Base-by-base conservation (phyloP, 2,113 vertebrate species). In the Grammomys dolichurus region DNA sequence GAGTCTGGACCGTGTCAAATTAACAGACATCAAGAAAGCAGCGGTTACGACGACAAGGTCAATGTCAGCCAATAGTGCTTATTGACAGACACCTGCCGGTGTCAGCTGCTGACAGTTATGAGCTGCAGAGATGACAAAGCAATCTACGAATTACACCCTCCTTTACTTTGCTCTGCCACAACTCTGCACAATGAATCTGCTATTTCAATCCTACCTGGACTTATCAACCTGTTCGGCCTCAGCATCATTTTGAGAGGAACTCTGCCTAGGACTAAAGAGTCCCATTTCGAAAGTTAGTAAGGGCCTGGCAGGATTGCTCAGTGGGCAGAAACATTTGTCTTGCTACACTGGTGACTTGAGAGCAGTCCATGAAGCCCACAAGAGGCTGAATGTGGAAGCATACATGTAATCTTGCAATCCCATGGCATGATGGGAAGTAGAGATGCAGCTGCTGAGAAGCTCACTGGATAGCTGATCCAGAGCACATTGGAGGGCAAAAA, bases 121-220 rank as follows among this genome's bases (percentile, higher is more conserved):
- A 96, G 58, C 77, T 93, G 70, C 20, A 70, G 89, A 58, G 96
- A 93, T 92, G 96, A 97, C 93, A 98, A 97, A 72, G 95, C 84
- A 90, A 46, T 87, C 56, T 72, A 93, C 90, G 93, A 93, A 94
- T 93, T 90, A 96, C 13, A 33, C 26, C 90, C 33, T 75, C 72
- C 84, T 91, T 80, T 87, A 89, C 96, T 82, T 86, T 26, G 58
- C 87, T 91, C 91, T 73, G 82, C 91, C 96, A 95, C 89, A 89
- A 58, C 93, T 94, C 92, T 92, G 97, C 73, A 95, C 90, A 95
- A 81, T 63, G 82, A 60, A 89, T 94, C 96, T 94, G 93, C 94
- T 94, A 87, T 73, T 94, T 96, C 97, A 98, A 69, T 86, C 82
- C 48, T 89, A 91, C 95, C 96, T 78, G 95, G 97, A 97, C 94